These are phyloP conservation scores for Micropoecilia bifurca DNA, from an alignment of 2,797 vertebrate species.

Conservation along the genomic window DNA sequence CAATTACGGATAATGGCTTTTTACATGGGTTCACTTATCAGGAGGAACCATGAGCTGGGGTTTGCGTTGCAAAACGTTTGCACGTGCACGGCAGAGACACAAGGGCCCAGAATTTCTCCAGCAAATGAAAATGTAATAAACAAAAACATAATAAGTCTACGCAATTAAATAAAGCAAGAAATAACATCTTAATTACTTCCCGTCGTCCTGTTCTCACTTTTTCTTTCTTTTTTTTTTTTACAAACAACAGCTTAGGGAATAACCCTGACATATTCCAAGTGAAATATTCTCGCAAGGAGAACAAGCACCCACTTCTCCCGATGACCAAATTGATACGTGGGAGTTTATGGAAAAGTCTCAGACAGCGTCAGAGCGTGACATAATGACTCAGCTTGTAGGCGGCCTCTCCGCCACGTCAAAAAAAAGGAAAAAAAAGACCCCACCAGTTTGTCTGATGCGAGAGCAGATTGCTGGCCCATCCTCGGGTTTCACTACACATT, in stretches of 20 bases:
- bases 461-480: conserved; percentile 70
- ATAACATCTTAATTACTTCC: not conserved
- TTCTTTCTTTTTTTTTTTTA: conserved; percentile 7
- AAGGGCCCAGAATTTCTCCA: not conserved
- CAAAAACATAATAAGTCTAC: not conserved
- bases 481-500: conserved; percentile 69
- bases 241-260: conserved; percentile 51
- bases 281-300: conserved; percentile 51
- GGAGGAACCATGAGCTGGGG: not conserved
- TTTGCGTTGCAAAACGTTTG: conserved; percentile 15
- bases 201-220: conserved; percentile 21
- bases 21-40: conserved; percentile 34
- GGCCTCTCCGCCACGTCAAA: conserved; percentile 72
- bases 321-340: conserved; percentile 66
- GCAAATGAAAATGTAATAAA: not conserved
- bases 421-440: conserved; percentile 35
- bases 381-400: conserved; percentile 81
- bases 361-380: conserved; percentile 74
- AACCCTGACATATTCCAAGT: conserved; percentile 55
- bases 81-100: not conserved
- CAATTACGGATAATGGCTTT: conserved; percentile 42
- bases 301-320: conserved; percentile 67
- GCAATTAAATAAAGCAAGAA: not conserved
- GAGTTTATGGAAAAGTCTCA: conserved; percentile 76
- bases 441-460: conserved; percentile 71